Conservation (phyloP, 2,797 vertebrate species). For the Dermochelys coriacea region DNA sequence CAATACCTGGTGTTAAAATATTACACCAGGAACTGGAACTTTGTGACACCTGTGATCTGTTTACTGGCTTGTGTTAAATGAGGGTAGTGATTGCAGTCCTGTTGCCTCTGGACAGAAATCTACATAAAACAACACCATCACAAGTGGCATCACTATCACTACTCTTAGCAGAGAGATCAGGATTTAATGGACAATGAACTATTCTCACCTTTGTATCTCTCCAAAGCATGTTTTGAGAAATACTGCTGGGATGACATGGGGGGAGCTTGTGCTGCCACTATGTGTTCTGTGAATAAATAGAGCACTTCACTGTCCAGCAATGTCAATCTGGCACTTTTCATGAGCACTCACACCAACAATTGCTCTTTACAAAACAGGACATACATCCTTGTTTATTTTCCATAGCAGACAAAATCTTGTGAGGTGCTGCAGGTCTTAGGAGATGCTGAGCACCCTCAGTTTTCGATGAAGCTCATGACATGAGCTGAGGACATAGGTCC, state of each 20-base stretch:
- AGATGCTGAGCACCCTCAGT: conserved; percentile 1
- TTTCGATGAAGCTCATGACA: conserved; percentile 26
- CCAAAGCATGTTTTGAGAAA: conserved; percentile 9
- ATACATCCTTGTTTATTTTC: accelerated
- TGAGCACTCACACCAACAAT: neutral
- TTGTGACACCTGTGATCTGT: neutral
- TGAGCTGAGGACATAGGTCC: neutral
- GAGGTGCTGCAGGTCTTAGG: neutral
- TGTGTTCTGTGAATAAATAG: neutral
- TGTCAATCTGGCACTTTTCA: neutral
- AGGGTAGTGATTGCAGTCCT: neutral
- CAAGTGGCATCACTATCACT: neutral
- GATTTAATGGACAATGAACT: neutral
- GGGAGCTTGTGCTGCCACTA: neutral
- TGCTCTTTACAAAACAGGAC: conserved; percentile 34
- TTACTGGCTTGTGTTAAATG: neutral
- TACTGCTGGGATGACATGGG: neutral
- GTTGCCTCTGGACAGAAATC: neutral
- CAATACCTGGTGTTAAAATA: neutral
- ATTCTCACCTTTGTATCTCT: neutral
- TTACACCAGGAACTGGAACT: neutral
- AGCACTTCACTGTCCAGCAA: conserved; percentile 30
- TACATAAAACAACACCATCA: neutral
- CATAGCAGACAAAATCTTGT: neutral
- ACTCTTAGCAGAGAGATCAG: neutral